A percentile compares a stretch with the other conserved stretches of the same genome.
Evolutionary conservation across 2,888 invertebrate genomes (phyloP).

Genomic region (Ceriagrion tenellum): DNA sequence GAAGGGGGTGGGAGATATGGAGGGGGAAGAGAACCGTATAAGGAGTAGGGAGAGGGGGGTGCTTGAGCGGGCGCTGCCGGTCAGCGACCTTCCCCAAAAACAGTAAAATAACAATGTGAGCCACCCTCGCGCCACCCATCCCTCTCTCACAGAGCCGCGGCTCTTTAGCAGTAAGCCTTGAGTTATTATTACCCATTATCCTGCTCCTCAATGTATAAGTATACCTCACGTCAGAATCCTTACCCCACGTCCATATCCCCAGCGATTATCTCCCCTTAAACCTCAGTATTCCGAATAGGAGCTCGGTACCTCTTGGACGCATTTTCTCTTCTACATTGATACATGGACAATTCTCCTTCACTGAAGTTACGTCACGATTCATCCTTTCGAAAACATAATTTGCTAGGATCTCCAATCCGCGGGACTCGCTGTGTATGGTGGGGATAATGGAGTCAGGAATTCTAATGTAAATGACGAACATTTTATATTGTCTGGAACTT

Average conservation of each 20-base stretch:
- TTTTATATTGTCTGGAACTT: no score
- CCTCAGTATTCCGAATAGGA: no score
- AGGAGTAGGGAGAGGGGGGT: background rate
- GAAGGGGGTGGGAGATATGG: background rate
- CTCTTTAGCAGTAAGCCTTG: background rate
- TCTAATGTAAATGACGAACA: no score
- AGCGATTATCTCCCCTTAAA: background rate
- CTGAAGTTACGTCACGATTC: no score
- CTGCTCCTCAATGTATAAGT: no score
- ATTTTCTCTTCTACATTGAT: background rate
- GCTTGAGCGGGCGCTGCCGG: constrained; percentile 17
- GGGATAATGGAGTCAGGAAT: background rate
- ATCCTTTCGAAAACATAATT: no score
- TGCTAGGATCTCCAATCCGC: background rate
- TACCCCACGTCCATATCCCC: background rate
- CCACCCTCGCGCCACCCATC: constrained; percentile 65
- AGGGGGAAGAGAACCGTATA: background rate
- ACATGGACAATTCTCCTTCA: background rate
- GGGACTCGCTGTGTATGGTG: background rate
- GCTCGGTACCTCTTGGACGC: no score
- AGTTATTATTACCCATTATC: background rate
- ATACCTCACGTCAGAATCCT: background rate
- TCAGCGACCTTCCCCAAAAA: constrained; percentile 61
- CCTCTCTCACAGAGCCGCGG: background rate
- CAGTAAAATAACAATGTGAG: no score